Base-by-base conservation (phyloP, 2,888 invertebrate species). In the Periphyllus acericola region DNA sequence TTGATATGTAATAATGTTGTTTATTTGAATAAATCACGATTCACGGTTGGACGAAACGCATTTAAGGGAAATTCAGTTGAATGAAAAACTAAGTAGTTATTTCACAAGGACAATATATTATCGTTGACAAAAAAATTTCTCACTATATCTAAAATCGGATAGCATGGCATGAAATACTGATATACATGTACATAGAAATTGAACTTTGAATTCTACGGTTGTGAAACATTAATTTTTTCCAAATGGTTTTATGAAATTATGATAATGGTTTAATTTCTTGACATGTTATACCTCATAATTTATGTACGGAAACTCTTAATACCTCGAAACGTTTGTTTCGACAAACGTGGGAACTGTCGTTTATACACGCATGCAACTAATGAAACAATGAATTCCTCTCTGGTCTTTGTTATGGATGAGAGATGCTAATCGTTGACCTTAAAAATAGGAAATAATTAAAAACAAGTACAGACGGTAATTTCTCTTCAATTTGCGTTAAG, bases 391-490 rank as follows among this genome's bases (percentile, higher is more conserved):
- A 72, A 72, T 71, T 71, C 52, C 52, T 81, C 52, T 81, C 14
- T 4, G 75, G 75, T 75, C 75, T 76, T 82, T 81, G 46, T 81
- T 46, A 29, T 36, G 32, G 21, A 68, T 46, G 36, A 21, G 32
- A 81, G 46, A 71, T 71, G 32, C 68, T 68, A 81, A 81, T 71
- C 81, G 46, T 81, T 81, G 68, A 81, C 81, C 81, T 81, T 81
- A 75, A 75, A 75, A 81, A 81, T 40, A 68, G 66, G 29, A 81
- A 81, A 71, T 71, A 71, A 40, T 66, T 80, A 80, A 80, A 68
- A 66, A 74, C 74, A 40, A 25, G 21, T 74, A 74, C 25, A 74
- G 74, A 36, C 55, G 25, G 40, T 32, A 40, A 66, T 83, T 83
- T 83, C 75, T 75, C 55, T 66, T 66, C 52, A 40, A 72, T 72